Percentiles rank a stretch among this genome's conserved stretches.
These are phyloP conservation scores for Tenthredo scrophulariae DNA, from an alignment of 2,888 invertebrate species.

Conservation along the genomic window DNA sequence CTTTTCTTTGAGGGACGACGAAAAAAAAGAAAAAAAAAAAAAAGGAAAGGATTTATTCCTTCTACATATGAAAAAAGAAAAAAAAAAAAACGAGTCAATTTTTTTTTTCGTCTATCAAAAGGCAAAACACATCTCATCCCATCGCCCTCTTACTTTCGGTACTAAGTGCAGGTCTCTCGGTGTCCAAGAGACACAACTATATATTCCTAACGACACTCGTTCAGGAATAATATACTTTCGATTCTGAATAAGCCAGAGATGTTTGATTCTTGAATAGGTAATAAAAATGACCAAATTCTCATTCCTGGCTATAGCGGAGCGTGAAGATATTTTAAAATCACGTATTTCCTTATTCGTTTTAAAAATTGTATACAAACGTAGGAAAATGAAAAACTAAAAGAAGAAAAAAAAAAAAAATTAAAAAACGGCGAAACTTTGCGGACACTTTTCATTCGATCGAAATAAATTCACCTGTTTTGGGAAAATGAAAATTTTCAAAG, in stretches of 20 bases:
- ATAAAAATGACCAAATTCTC: neutral
- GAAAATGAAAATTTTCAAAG: no score
- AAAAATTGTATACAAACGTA: neutral
- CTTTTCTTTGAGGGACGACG: neutral
- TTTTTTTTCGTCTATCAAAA: neutral
- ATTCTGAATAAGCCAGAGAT: neutral
- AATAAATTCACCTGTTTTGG: no score
- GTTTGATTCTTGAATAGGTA: neutral
- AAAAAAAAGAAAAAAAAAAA: no score
- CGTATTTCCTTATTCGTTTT: no score
- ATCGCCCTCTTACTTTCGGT: neutral
- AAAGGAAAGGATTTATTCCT: neutral
- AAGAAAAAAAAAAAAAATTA: neutral
- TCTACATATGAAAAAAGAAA: neutral
- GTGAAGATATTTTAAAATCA: neutral
- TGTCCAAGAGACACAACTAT: neutral
- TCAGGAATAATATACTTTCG: constrained; percentile 16
- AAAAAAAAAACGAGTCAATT: neutral
- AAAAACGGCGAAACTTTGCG: no score
- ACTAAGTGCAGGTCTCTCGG: no score
- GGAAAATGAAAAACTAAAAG: no score
- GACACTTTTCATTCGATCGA: no score
- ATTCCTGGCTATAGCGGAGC: neutral
- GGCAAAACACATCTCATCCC: neutral
- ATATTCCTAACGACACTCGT: neutral